Conservation (phyloP, 2,888 invertebrate species). For the Clusia tigrina region DNA sequence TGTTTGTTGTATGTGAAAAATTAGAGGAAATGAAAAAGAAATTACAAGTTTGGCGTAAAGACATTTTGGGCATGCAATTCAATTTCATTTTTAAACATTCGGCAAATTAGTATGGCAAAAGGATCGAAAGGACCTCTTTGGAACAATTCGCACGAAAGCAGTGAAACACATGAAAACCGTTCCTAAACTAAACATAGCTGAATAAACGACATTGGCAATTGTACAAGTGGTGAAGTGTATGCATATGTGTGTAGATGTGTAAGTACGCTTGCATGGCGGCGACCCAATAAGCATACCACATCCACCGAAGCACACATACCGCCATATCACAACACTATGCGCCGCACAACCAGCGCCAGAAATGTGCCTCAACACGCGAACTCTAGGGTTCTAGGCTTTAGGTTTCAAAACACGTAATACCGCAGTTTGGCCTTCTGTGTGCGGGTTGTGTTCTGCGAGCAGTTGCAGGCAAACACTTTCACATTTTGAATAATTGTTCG, state of each 20-base stretch:
- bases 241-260: not conserved
- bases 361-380: too few species aligned
- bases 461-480: too few species aligned
- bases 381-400: not conserved
- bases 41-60: not conserved
- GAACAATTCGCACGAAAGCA: not conserved
- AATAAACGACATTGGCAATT: not conserved
- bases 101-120: not conserved
- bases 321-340: too few species aligned
- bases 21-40: too few species aligned
- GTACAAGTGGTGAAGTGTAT: not conserved
- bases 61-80: not conserved
- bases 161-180: not conserved
- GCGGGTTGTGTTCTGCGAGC: too few species aligned
- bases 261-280: not conserved
- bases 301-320: too few species aligned
- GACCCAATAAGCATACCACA: too few species aligned
- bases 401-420: not conserved
- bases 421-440: not conserved
- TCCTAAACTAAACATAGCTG: not conserved
- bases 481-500: too few species aligned
- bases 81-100: not conserved
- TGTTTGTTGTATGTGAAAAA: too few species aligned
- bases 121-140: too few species aligned
- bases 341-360: not conserved